Percentiles rank a stretch among this genome's conserved stretches.
These are phyloP conservation scores for Diadumene lineata DNA, from an alignment of 92 coral and sea anemone species.

Conservation along the genomic window DNA sequence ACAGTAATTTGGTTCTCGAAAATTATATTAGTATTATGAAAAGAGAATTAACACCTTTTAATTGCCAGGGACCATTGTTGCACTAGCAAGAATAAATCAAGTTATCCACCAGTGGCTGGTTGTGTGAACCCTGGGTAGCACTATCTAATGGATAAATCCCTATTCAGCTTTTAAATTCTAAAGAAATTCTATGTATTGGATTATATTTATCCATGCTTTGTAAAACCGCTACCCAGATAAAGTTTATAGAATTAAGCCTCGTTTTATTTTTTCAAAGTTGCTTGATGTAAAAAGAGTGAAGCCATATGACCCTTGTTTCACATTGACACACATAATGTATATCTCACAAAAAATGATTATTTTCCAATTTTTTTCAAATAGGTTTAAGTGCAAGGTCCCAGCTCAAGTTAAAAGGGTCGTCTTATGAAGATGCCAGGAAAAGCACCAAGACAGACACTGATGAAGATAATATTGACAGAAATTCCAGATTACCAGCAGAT, in stretches of 20 bases:
- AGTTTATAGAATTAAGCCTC: background rate
- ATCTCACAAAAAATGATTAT: background rate
- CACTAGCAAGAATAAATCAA: too few species aligned
- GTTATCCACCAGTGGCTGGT: too few species aligned
- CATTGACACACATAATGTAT: background rate
- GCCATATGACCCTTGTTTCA: background rate
- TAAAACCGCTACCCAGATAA: background rate
- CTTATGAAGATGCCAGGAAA: background rate
- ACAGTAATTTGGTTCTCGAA: too few species aligned
- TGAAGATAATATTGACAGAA: constrained; percentile 14
- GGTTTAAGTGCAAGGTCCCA: constrained; percentile 25
- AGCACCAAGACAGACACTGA: background rate
- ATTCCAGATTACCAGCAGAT: constrained; percentile 38
- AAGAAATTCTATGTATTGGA: too few species aligned
- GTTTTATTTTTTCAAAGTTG: background rate
- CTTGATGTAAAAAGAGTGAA: background rate
- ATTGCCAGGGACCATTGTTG: too few species aligned
- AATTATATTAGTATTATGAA: too few species aligned
- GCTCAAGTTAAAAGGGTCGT: constrained; percentile 8
- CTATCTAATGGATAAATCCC: too few species aligned
- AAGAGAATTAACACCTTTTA: too few species aligned
- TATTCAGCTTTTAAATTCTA: too few species aligned
- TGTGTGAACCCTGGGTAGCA: too few species aligned
- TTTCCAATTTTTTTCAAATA: background rate
- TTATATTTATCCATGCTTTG: too few species aligned